A percentile compares a stretch with the other conserved stretches of the same genome.
phyloP scores from a whole-genome alignment of 2,113 vertebrate genomes.

The Marmota flaviventris region DNA sequence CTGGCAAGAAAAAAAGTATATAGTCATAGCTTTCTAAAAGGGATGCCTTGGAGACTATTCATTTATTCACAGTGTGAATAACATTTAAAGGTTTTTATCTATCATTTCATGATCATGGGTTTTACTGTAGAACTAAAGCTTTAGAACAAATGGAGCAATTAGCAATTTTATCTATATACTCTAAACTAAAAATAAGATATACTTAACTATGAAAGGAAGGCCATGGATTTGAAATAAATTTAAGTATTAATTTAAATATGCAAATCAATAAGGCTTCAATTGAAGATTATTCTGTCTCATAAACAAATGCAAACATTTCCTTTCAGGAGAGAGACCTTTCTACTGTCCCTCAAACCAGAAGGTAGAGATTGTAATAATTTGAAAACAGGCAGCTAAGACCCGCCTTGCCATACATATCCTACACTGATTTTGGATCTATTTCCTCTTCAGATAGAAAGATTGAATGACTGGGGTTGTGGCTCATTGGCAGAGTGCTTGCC shows the following conservation, averaged over 20 bases:
- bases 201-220: not conserved
- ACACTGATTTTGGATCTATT: not conserved
- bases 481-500: too few relatives aligned
- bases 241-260: constrained; percentile 3
- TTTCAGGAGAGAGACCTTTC: not conserved
- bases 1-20: not conserved
- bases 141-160: constrained; percentile 11
- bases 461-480: too few relatives aligned
- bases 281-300: not conserved
- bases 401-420: not conserved
- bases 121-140: constrained; percentile 27
- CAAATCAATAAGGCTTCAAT: not conserved
- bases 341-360: not conserved
- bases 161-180: constrained; percentile 43
- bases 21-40: constrained; percentile 10
- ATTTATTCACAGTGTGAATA: not conserved
- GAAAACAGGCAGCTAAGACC: not conserved
- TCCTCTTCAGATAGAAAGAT: too few relatives aligned
- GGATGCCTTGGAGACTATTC: not conserved
- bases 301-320: not conserved
- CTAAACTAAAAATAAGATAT: constrained; percentile 54
- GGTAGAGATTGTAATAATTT: not conserved
- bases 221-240: constrained; percentile 4
- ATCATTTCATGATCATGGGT: constrained; percentile 24
- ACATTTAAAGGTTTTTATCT: constrained; percentile 22